These are phyloP conservation scores for Notothenia rossii DNA, from an alignment of 2,113 vertebrate species.

Conservation along the genomic window DNA sequence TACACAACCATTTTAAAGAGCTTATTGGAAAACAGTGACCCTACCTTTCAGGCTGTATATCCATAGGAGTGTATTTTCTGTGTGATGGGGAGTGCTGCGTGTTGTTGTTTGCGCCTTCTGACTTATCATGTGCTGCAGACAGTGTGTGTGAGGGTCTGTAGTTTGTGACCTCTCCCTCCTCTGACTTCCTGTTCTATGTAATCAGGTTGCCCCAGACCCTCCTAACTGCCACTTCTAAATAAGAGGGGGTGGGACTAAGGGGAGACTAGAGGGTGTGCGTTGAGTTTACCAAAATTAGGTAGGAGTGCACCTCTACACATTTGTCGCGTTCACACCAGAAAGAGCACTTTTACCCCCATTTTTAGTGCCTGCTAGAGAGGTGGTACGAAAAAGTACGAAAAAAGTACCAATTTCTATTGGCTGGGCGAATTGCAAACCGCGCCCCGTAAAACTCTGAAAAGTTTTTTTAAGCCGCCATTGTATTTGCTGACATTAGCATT, in stretches of 20 bases:
- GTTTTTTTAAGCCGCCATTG: no score
- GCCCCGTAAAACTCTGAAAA: no score
- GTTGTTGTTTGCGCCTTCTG: constrained; percentile 61
- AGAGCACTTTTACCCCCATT: no score
- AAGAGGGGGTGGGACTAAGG: constrained; percentile 49
- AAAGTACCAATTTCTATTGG: no score
- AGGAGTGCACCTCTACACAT: constrained; percentile 15
- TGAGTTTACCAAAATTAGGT: neutral
- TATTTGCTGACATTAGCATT: no score
- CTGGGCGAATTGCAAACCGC: no score
- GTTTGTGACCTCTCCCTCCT: constrained; percentile 78
- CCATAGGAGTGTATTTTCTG: constrained; percentile 19
- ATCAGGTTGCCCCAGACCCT: constrained; percentile 80
- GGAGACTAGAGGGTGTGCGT: neutral
- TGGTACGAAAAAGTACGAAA: no score
- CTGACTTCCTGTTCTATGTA: constrained; percentile 80
- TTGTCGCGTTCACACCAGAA: no score
- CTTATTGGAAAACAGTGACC: neutral
- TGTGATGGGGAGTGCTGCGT: neutral
- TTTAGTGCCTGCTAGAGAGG: no score
- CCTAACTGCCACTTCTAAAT: constrained; percentile 66
- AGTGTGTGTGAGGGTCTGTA: constrained; percentile 62
- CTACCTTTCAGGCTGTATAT: constrained; percentile 54
- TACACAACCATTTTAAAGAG: neutral
- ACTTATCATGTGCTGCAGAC: constrained; percentile 68